phyloP scores from a whole-genome alignment of 2,888 invertebrate species.

The Eupithecia insigniata region DNA sequence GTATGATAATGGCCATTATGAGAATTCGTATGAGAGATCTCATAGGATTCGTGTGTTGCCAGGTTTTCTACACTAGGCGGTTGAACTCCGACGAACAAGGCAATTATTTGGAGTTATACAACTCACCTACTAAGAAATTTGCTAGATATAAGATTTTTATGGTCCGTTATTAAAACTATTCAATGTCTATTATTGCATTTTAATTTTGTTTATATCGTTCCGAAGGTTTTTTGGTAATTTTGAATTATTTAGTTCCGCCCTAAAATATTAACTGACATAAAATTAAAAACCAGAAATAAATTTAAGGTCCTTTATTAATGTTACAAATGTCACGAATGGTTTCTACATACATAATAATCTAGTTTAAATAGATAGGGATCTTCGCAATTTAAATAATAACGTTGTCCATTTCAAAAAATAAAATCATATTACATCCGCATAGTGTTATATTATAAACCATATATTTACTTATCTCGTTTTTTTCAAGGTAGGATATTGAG shows the following conservation, averaged over 20 bases:
- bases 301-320: neutral
- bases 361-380: neutral
- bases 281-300: neutral
- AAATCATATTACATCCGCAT: neutral
- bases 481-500: too few species aligned
- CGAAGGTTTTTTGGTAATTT: neutral
- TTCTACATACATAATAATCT: neutral
- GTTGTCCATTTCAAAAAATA: neutral
- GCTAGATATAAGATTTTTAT: neutral
- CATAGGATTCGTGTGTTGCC: constrained; percentile 69
- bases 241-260: neutral
- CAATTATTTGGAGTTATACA: too few species aligned
- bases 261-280: neutral
- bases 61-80: constrained; percentile 63
- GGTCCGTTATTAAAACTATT: constrained; percentile 38
- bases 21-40: constrained; percentile 60
- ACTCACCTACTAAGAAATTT: neutral
- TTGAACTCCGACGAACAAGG: constrained; percentile 26
- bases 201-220: neutral
- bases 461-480: neutral
- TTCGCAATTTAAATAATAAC: neutral
- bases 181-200: constrained; percentile 41
- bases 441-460: neutral
- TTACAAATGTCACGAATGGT: neutral
- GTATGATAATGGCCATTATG: constrained; percentile 46